These are phyloP conservation scores for Emydura subglobosa DNA, from an alignment of 2,113 vertebrate genomes.

Conservation along the genomic window DNA sequence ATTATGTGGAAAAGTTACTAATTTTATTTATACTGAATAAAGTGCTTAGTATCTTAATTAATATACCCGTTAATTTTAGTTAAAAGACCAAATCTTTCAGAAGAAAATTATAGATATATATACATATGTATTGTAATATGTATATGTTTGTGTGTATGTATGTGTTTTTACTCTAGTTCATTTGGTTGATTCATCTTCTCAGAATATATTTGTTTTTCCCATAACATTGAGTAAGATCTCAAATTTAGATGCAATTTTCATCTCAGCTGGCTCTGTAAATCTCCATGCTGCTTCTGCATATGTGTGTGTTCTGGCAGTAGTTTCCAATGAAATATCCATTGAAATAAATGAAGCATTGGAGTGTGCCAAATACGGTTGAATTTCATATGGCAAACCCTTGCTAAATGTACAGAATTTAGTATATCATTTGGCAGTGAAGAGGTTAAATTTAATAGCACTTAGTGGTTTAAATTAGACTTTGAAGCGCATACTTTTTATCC, in stretches of 20 bases:
- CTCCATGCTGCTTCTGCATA: constrained; percentile 22
- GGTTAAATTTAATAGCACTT: constrained; percentile 3
- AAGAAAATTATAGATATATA: not conserved
- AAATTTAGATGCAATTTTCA: not conserved
- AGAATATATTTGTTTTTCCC: not conserved
- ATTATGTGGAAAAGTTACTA: not conserved
- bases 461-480: not conserved
- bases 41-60: too few species aligned
- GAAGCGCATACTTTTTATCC: not conserved
- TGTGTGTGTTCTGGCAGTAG: constrained; percentile 27
- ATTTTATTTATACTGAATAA: too few species aligned
- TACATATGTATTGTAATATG: not conserved
- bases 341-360: not conserved
- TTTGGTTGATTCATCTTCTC: not conserved
- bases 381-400: constrained; percentile 8
- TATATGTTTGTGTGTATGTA: not conserved
- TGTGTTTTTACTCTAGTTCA: not conserved
- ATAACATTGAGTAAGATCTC: not conserved
- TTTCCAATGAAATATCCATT: constrained; percentile 30
- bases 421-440: not conserved
- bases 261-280: constrained; percentile 24
- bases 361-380: not conserved
- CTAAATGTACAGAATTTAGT: not conserved
- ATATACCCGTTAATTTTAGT: too few species aligned
- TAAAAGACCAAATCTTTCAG: not conserved